These are phyloP conservation scores for Pristionchus japonicus DNA, from an alignment of 2,888 invertebrate genomes.

Conservation along the genomic window DNA sequence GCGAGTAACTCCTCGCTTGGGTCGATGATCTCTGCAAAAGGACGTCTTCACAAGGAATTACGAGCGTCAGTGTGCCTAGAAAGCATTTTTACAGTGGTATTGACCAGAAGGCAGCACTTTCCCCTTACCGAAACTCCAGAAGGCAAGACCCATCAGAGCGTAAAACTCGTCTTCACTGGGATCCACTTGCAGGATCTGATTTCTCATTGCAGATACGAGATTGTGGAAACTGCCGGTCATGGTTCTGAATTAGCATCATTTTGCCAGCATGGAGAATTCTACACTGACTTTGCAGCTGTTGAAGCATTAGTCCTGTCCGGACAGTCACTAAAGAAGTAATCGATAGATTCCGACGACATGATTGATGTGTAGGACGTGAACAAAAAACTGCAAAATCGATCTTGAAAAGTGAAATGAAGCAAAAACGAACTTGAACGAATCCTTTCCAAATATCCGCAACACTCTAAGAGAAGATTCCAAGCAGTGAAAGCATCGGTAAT, in stretches of 20 bases:
- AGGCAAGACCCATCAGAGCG: neutral
- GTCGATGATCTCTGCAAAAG: neutral
- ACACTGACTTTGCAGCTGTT: neutral
- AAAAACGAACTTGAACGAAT: neutral
- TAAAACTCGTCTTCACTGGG: neutral
- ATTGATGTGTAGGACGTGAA: neutral
- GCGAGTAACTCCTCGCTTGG: neutral
- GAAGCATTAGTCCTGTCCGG: neutral
- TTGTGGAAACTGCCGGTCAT: neutral
- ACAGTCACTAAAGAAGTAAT: neutral
- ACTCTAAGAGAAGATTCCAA: neutral
- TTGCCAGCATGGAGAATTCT: too few relatives aligned
- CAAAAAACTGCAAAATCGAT: neutral
- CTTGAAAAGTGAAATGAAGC: neutral
- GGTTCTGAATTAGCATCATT: neutral
- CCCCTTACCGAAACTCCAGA: slow-evolving; percentile 5
- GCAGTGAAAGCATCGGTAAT: neutral
- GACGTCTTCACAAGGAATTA: neutral
- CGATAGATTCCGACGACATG: neutral
- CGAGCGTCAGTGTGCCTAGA: too few relatives aligned
- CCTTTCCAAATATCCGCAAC: neutral
- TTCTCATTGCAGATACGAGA: neutral
- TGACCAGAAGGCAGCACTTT: too few relatives aligned
- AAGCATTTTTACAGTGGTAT: too few relatives aligned
- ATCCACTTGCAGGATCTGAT: neutral